These are phyloP conservation scores for Bombyx huttoni DNA, from an alignment of 2,888 invertebrate species.

Conservation along the genomic window DNA sequence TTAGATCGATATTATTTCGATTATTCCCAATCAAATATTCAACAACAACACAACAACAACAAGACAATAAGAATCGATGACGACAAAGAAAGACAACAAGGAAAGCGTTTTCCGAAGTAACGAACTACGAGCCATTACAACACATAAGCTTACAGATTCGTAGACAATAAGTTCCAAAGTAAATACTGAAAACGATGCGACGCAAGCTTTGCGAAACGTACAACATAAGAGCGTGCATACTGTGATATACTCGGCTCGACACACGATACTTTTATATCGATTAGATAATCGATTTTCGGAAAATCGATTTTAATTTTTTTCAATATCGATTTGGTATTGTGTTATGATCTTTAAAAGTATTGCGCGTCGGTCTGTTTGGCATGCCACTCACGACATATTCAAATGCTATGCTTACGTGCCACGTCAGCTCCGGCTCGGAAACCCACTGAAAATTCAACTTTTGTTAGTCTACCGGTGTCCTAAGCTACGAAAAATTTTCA, in stretches of 20 bases:
- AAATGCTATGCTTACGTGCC: conserved; percentile 62
- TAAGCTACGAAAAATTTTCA: conserved; percentile 4
- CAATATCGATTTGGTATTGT: no score
- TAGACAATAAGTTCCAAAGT: background rate
- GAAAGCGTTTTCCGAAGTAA: background rate
- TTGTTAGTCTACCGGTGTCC: conserved; percentile 57
- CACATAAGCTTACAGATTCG: background rate
- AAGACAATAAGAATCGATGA: conserved; percentile 7
- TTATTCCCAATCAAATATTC: background rate
- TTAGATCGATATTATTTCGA: no score
- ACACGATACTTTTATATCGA: no score
- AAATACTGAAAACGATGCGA: background rate
- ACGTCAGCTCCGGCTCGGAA: conserved; percentile 64
- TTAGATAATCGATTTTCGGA: no score
- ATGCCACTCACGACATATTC: conserved; percentile 64
- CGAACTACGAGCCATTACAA: background rate
- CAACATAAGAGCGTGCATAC: background rate
- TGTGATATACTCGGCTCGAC: background rate
- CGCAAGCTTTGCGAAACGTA: background rate
- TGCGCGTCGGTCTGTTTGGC: conserved; percentile 16
- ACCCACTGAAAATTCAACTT: conserved; percentile 66
- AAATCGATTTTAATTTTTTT: no score
- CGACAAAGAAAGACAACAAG: background rate
- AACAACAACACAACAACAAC: conserved; percentile 5
- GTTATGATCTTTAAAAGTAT: background rate